Percentiles rank a stretch among this genome's conserved stretches.
phyloP scores from a whole-genome alignment of 2,797 vertebrate species.

The Poecilia gillii region DNA sequence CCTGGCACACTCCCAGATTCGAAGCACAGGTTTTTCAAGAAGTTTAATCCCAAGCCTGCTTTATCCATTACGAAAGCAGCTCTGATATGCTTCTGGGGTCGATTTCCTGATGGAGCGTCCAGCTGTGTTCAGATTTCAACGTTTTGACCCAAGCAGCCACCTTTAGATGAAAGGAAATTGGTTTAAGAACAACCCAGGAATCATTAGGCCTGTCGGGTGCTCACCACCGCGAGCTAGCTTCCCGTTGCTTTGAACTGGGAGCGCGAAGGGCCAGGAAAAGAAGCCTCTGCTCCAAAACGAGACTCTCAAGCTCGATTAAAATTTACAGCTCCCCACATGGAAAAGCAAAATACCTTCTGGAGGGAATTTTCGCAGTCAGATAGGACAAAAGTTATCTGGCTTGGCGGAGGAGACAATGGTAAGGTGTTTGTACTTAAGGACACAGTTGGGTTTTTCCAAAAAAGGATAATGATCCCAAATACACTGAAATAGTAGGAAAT shows the following conservation, averaged over 20 bases:
- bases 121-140: background rate
- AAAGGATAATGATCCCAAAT: background rate
- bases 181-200: slow-evolving; percentile 1
- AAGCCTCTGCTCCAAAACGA: background rate
- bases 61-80: background rate
- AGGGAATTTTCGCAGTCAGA: background rate
- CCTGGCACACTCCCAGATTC: slow-evolving; percentile 2
- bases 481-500: background rate
- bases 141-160: background rate
- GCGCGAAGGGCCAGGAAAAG: background rate
- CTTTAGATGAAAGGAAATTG: slow-evolving; percentile 3
- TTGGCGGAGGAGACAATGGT: background rate
- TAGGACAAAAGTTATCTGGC: background rate
- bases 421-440: background rate
- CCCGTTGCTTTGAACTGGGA: background rate
- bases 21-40: background rate
- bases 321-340: slow-evolving; percentile 8
- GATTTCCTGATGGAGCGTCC: background rate
- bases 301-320: slow-evolving; percentile 6
- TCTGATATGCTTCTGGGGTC: slow-evolving; percentile 3
- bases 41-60: slow-evolving; percentile 7
- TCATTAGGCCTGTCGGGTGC: background rate
- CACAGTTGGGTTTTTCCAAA: background rate
- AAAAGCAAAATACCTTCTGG: background rate
- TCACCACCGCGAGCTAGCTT: background rate